Conservation (phyloP, 2,113 vertebrate species). For the Tympanuchus pallidicinctus region DNA sequence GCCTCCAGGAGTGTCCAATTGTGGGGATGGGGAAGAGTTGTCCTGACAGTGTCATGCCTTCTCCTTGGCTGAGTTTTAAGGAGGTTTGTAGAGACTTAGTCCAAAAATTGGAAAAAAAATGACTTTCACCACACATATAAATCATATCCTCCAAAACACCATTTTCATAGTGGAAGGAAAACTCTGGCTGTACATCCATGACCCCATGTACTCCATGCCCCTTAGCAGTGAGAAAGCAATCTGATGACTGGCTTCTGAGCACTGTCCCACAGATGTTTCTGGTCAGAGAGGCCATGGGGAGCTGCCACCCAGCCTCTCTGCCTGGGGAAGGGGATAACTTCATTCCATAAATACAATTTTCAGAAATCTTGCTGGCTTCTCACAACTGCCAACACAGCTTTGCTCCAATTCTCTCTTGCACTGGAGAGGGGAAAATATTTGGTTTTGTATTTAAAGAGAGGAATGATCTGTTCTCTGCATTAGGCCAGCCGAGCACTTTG, state of each 20-base stretch:
- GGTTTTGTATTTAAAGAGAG: background rate
- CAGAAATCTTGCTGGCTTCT: background rate
- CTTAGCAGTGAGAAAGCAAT: background rate
- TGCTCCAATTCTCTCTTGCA: background rate
- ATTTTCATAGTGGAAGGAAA: background rate
- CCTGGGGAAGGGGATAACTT: conserved; percentile 17
- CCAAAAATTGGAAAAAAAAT: background rate
- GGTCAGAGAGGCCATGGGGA: conserved; percentile 35
- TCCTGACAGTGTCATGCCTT: background rate
- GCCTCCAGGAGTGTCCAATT: background rate
- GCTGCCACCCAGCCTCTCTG: conserved; percentile 58
- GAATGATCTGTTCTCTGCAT: conserved; percentile 1
- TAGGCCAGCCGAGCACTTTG: background rate
- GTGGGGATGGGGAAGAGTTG: background rate
- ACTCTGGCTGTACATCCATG: background rate
- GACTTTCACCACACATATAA: background rate
- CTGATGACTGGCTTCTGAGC: conserved; percentile 12
- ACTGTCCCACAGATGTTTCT: conserved; percentile 39
- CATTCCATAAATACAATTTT: background rate
- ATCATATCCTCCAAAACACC: background rate
- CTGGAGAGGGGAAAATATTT: background rate
- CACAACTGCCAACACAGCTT: background rate
- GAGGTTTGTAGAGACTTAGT: background rate
- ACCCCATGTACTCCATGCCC: background rate
- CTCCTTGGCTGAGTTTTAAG: background rate